Evolutionary conservation across 2,888 invertebrate species (phyloP), one percentile per base, ranked within the genome.

Genomic region (Oligia fasciuncula): DNA sequence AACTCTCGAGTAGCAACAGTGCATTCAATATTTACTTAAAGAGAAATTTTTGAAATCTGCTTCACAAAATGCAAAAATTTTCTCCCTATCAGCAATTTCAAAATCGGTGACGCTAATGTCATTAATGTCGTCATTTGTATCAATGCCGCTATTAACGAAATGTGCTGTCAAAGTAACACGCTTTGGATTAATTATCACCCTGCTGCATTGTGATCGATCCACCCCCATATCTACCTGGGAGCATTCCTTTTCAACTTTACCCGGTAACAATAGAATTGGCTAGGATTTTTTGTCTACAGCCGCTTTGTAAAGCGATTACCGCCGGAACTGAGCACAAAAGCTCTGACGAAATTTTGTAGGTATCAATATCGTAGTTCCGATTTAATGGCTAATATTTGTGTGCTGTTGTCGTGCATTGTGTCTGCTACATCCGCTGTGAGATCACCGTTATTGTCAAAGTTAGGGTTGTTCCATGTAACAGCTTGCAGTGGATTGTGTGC

Each of bases 311-410:
- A 94, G 87, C 93, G 94, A 94, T 96, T 95, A 95, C 94, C 92
- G 94, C 94, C 96, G 96, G 96, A 96, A 94, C 94, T 95, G 88
- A 88, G 92, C 91, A 96, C 96, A 96, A 96, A 94, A 93, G 94
- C 92, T 91, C 92, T 93, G 94, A 94, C 94, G 94, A 94, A 94
- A 94, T 94, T 93, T 91, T 92, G 74, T 92, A 90, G 93, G 94
- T 96, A 96, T 96, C 95, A 93, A 92, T 96, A 95, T 95, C 95
- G 92, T 93, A 95, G 95, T 95, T 96, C 95, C 95, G 95, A 95
- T 94, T 81, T 95, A 94, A 95, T 95, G 93, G 91, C 93, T 92
- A 95, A 96, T 96, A 95, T 96, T 95, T 94, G 94, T 94, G 93
- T 94, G 93, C 92, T 94, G 94, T 95, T 95, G 92, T 93, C 91